A percentile compares a stretch with the other conserved stretches of the same genome.
Conservation (phyloP, 2,888 invertebrate species). For the Drosophila paucipuncta region DNA sequence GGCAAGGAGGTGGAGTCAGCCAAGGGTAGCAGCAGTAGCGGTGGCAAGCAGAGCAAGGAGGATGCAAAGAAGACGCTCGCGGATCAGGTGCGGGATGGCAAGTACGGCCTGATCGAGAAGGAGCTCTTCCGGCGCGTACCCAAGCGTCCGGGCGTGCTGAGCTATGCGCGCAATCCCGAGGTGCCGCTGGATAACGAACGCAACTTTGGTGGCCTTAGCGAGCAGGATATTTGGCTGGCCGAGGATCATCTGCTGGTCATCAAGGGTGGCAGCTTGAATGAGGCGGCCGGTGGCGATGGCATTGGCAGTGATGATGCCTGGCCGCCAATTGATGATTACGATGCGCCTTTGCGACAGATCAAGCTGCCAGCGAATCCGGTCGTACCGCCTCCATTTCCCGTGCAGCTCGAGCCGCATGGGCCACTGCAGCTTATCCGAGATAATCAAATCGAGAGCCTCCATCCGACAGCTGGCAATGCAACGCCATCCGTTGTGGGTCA, state of each 20-base stretch:
- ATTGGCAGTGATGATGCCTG: conserved; percentile 87
- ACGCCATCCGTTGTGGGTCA: conserved; percentile 88
- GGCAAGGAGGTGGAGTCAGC: conserved; percentile 86
- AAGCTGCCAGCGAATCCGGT: conserved; percentile 93
- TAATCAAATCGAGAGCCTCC: conserved; percentile 88
- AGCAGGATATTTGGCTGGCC: conserved; percentile 95
- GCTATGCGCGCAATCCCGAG: conserved; percentile 92
- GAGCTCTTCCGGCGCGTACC: conserved; percentile 91
- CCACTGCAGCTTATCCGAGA: conserved; percentile 94
- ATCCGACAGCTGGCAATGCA: conserved; percentile 87
- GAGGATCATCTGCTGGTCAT: conserved; percentile 94
- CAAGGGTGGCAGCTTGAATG: conserved; percentile 90
- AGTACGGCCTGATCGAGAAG: conserved; percentile 94
- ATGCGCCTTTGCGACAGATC: conserved; percentile 93
- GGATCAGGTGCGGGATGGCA: conserved; percentile 96
- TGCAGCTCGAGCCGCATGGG: conserved; percentile 93
- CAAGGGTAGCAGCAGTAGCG: conserved; percentile 30
- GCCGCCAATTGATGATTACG: conserved; percentile 94
- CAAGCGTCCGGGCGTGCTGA: conserved; percentile 92
- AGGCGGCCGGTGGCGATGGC: conserved; percentile 72
- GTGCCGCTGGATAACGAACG: conserved; percentile 92
- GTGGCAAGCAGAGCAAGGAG: conserved; percentile 85
- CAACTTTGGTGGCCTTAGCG: conserved; percentile 92
- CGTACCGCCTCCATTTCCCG: conserved; percentile 97
- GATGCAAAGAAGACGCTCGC: conserved; percentile 93